phyloP scores from a whole-genome alignment of 2,113 vertebrate species.

The Perca fluviatilis region DNA sequence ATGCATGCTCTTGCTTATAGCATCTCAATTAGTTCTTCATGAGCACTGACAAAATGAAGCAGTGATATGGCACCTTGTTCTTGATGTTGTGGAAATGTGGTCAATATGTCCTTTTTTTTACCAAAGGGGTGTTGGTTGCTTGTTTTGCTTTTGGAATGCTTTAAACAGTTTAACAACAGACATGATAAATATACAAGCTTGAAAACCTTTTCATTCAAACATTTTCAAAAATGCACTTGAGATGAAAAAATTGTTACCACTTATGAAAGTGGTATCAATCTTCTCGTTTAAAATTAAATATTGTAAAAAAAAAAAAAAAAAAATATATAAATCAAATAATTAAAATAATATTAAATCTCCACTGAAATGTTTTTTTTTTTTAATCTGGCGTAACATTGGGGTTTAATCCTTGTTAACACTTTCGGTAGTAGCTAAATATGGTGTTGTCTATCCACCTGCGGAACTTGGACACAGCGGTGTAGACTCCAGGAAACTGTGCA shows the following conservation, averaged over 20 bases:
- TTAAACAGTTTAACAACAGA: constrained; percentile 19
- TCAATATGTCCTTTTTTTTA: not conserved
- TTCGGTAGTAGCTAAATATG: constrained; percentile 81
- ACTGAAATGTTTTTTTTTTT: not conserved
- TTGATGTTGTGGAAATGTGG: constrained; percentile 26
- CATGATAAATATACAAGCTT: constrained; percentile 51
- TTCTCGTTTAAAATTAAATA: constrained; percentile 10
- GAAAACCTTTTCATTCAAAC: not conserved
- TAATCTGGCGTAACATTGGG: not conserved
- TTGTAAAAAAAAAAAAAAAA: not conserved
- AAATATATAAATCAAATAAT: constrained; percentile 22
- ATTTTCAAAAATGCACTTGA: too few relatives aligned
- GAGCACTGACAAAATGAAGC: constrained; percentile 8
- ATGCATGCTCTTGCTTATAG: not conserved
- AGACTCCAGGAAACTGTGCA: constrained; percentile 86
- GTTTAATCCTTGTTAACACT: constrained; percentile 63
- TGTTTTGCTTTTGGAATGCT: constrained; percentile 17
- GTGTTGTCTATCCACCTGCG: constrained; percentile 87
- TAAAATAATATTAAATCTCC: constrained; percentile 19
- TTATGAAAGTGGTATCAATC: not conserved
- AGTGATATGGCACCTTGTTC: constrained; percentile 70
- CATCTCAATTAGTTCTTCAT: constrained; percentile 11
- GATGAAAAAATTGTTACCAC: too few relatives aligned
- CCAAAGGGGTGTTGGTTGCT: not conserved
- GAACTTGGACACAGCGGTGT: constrained; percentile 85